Evolutionary conservation across 2,113 vertebrate genomes (phyloP).

Genomic region (Propithecus coquereli): DNA sequence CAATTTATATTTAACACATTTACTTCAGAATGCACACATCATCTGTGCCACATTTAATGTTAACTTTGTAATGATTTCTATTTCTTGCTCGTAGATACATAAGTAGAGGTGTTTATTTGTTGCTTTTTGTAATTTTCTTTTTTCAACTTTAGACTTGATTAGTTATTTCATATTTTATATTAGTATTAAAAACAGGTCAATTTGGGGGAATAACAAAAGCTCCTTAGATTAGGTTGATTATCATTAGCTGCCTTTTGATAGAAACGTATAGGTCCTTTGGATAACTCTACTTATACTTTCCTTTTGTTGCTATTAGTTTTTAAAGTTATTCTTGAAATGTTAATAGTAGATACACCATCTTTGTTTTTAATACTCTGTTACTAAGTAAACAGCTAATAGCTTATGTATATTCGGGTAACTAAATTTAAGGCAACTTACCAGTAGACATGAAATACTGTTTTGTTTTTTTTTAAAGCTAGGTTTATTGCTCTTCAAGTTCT

Average conservation of each 20-base stretch:
- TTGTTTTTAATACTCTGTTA: background rate
- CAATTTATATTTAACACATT: slow-evolving; percentile 73
- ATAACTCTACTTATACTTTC: background rate
- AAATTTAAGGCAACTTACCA: background rate
- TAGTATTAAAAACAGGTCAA: slow-evolving; percentile 72
- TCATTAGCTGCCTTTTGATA: slow-evolving; percentile 64
- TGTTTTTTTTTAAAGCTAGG: background rate
- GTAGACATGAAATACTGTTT: background rate
- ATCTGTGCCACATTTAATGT: slow-evolving; percentile 60
- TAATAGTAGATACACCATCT: background rate
- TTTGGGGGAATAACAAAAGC: slow-evolving; percentile 59
- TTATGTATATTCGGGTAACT: background rate
- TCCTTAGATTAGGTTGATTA: slow-evolving; percentile 67
- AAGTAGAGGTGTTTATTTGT: background rate
- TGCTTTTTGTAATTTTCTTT: slow-evolving; percentile 39
- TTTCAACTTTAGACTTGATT: slow-evolving; percentile 51
- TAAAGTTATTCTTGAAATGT: background rate
- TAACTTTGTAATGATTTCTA: slow-evolving; percentile 60
- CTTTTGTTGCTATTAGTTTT: background rate
- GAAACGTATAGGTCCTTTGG: background rate
- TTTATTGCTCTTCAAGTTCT: background rate
- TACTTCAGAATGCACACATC: slow-evolving; percentile 60
- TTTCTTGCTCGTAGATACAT: slow-evolving; percentile 71
- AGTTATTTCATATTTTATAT: slow-evolving; percentile 73
- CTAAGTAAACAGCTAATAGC: background rate